Conservation (phyloP, 1,140 invertebrate genomes). For the Cardiocondyla obscurior region DNA sequence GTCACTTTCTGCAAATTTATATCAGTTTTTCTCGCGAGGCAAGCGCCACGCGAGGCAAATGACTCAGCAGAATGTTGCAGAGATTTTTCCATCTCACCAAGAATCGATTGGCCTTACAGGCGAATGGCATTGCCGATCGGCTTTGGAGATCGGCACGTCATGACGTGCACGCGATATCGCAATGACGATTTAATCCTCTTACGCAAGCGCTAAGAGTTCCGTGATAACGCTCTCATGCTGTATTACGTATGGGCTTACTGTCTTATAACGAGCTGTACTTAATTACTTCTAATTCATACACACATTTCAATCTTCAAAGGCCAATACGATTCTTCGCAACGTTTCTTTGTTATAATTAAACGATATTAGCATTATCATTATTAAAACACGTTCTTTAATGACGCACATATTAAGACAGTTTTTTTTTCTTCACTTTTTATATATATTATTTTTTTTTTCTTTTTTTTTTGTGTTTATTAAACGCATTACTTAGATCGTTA, state of each 20-base stretch:
- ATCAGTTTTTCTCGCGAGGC: not conserved
- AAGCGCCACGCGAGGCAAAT: not conserved
- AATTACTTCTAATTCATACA: slow-evolving; percentile 24
- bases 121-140: not conserved
- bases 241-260: slow-evolving; percentile 7
- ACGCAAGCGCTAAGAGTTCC: slow-evolving; percentile 28
- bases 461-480: too few relatives aligned
- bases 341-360: not conserved
- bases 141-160: not conserved
- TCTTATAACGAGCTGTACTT: not conserved
- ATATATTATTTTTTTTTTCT: too few relatives aligned
- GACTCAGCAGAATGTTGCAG: not conserved
- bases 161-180: not conserved
- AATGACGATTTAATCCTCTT: slow-evolving; percentile 15
- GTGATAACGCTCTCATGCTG: slow-evolving; percentile 27
- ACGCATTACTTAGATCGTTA: too few relatives aligned
- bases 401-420: not conserved
- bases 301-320: not conserved
- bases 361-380: not conserved
- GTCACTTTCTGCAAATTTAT: not conserved
- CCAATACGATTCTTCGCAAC: not conserved
- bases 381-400: not conserved
- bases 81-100: not conserved
- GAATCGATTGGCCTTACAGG: not conserved
- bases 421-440: not conserved